A percentile compares a stretch with the other conserved stretches of the same genome.
Evolutionary conservation across 2,888 invertebrate genomes (phyloP).

Genomic region (Watsonalla binaria): DNA sequence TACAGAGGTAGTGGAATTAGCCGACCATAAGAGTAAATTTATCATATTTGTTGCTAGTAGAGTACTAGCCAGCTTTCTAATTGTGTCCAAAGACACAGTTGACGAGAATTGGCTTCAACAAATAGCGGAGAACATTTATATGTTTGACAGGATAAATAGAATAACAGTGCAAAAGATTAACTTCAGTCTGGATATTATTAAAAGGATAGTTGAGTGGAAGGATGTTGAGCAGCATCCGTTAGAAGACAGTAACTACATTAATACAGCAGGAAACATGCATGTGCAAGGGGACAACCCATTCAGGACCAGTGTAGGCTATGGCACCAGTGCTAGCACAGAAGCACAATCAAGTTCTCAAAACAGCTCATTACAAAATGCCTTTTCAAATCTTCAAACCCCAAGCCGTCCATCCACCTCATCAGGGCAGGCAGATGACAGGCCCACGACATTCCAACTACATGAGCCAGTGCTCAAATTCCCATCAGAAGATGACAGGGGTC

Average conservation of each 20-base stretch:
- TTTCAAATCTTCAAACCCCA: constrained; percentile 70
- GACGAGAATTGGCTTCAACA: constrained; percentile 89
- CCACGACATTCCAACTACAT: constrained; percentile 52
- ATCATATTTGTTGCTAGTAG: constrained; percentile 89
- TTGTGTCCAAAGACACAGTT: constrained; percentile 89
- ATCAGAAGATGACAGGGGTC: constrained; percentile 38
- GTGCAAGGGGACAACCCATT: constrained; percentile 71
- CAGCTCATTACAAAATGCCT: constrained; percentile 62
- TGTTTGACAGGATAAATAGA: constrained; percentile 82
- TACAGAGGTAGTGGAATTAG: constrained; percentile 89
- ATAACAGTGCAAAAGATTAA: constrained; percentile 86
- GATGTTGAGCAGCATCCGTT: constrained; percentile 89
- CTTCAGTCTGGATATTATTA: constrained; percentile 90
- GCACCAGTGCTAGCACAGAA: constrained; percentile 33
- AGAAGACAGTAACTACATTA: constrained; percentile 81
- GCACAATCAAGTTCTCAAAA: constrained; percentile 49
- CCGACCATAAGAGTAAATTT: constrained; percentile 87
- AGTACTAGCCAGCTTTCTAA: constrained; percentile 89
- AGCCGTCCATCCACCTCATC: constrained; percentile 57
- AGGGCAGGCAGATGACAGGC: constrained; percentile 34
- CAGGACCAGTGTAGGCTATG: constrained; percentile 56
- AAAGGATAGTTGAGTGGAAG: constrained; percentile 93
- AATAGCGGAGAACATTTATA: constrained; percentile 84
- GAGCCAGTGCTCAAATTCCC: constrained; percentile 60
- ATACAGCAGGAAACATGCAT: constrained; percentile 50